phyloP scores from a whole-genome alignment of 2,888 invertebrate species.

The Unio delphinus region DNA sequence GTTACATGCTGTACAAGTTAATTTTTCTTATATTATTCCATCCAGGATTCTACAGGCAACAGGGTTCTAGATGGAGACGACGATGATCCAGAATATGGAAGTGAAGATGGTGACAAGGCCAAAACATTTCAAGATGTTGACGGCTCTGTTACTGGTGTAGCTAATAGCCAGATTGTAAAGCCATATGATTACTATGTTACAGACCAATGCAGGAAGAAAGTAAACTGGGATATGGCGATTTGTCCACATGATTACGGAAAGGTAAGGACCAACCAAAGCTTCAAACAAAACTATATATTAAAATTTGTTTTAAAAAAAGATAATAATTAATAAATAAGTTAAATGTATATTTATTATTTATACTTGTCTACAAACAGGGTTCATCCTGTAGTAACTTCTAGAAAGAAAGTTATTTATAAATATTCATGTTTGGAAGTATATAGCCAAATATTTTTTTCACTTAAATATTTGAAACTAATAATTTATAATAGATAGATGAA shows the following conservation, averaged over 20 bases:
- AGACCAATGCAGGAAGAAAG: constrained; percentile 10
- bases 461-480: too few relatives aligned
- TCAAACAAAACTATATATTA: too few relatives aligned
- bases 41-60: constrained; percentile 5
- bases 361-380: too few relatives aligned
- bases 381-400: too few relatives aligned
- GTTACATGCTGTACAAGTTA: too few relatives aligned
- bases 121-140: constrained; percentile 25
- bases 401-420: too few relatives aligned
- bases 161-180: constrained; percentile 17
- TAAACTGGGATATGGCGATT: constrained; percentile 29
- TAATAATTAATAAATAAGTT: too few relatives aligned
- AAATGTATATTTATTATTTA: too few relatives aligned
- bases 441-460: too few relatives aligned
- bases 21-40: background rate
- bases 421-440: too few relatives aligned
- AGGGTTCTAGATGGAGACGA: constrained; percentile 19
- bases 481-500: too few relatives aligned
- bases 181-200: constrained; percentile 17
- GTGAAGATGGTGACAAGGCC: constrained; percentile 23
- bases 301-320: too few relatives aligned
- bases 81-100: constrained; percentile 10
- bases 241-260: constrained; percentile 32
- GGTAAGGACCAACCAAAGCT: constrained; percentile 7
- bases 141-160: constrained; percentile 16